A percentile compares a stretch with the other conserved stretches of the same genome.
Conservation (phyloP, 64 coral and sea anemone species). For the Stichodactyla mertensii region DNA sequence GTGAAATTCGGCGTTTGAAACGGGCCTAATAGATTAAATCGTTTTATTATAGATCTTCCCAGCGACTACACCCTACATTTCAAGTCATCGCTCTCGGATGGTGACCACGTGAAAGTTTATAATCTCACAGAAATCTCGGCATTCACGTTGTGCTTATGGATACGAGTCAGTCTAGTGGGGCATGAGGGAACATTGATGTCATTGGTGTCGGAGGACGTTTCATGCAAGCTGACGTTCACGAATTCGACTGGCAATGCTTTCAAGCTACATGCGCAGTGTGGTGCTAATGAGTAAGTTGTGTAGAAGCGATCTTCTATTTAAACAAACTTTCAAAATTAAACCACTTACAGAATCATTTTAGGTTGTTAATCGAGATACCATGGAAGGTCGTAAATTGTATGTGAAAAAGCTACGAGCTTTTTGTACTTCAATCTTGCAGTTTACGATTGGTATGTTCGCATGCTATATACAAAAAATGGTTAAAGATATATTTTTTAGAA, state of each 20-base stretch:
- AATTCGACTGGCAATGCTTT: not conserved
- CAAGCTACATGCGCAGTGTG: not conserved
- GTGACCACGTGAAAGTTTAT: not conserved
- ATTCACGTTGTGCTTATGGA: conserved; percentile 38
- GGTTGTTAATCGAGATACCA: too few species aligned
- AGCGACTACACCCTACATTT: conserved; percentile 11
- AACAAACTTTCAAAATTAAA: too few species aligned
- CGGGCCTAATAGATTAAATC: not conserved
- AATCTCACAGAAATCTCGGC: conserved; percentile 11
- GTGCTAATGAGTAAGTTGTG: not conserved
- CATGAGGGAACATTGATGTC: not conserved
- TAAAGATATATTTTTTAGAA: too few species aligned
- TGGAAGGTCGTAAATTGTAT: too few species aligned
- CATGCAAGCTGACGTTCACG: not conserved
- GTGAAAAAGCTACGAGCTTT: too few species aligned
- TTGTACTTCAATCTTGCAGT: too few species aligned
- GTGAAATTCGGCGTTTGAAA: too few species aligned
- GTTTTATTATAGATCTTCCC: not conserved
- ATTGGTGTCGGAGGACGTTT: not conserved
- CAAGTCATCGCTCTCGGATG: not conserved
- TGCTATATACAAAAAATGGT: too few species aligned
- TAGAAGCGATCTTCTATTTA: too few species aligned
- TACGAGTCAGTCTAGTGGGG: not conserved
- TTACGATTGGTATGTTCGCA: too few species aligned
- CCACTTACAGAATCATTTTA: too few species aligned